Evolutionary conservation across 2,113 vertebrate species (phyloP).

Genomic region (Typhlomys cinereus): DNA sequence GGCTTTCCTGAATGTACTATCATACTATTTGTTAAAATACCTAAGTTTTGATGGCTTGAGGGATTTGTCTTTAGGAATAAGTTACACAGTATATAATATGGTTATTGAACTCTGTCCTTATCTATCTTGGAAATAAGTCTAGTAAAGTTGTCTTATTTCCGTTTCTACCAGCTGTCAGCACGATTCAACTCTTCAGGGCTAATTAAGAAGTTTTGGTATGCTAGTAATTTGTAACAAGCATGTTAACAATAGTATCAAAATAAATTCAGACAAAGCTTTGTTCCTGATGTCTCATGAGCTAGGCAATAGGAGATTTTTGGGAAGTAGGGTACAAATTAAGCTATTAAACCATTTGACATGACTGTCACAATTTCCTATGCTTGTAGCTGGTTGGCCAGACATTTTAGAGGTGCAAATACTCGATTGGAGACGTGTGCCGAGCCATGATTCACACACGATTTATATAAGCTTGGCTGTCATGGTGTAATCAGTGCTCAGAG

Average conservation of each 20-base stretch:
- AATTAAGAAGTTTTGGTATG: not conserved
- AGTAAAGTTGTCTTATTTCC: not conserved
- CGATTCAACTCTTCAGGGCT: not conserved
- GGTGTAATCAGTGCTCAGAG: not conserved
- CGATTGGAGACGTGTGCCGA: not conserved
- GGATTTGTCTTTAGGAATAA: conserved; percentile 15
- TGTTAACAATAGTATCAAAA: not conserved
- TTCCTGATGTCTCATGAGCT: not conserved
- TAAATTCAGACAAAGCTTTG: conserved; percentile 20
- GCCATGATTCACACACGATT: not conserved
- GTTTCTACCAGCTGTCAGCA: not conserved
- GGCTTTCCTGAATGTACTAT: not conserved
- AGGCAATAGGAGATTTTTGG: not conserved
- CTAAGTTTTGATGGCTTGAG: conserved; percentile 21
- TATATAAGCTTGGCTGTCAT: not conserved
- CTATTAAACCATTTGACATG: not conserved
- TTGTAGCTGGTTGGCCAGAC: not conserved
- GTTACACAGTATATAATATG: not conserved
- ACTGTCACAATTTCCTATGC: not conserved
- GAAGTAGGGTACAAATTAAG: not conserved
- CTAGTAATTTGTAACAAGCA: conserved; percentile 12
- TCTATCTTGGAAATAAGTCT: not conserved
- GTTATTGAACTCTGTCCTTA: not conserved
- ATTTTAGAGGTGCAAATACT: conserved; percentile 22
- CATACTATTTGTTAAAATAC: not conserved